Conservation (phyloP, 2,888 invertebrate species). For the Cacoxenus indagator region DNA sequence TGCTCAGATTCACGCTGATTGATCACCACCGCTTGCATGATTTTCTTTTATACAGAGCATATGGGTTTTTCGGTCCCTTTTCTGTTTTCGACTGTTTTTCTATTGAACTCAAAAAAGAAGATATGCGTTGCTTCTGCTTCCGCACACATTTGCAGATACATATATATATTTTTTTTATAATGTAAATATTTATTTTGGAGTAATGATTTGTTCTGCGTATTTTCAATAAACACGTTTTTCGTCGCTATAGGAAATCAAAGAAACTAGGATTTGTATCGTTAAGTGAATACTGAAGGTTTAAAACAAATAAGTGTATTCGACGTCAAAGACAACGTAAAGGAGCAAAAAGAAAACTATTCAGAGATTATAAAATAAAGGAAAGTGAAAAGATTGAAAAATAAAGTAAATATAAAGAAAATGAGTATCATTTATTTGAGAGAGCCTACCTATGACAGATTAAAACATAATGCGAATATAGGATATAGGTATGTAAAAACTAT, state of each 20-base stretch:
- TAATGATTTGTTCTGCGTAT: constrained; percentile 28
- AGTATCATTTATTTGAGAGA: neutral
- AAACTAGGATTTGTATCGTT: constrained; percentile 56
- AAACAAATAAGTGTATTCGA: constrained; percentile 54
- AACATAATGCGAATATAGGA: neutral
- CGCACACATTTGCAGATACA: too few relatives aligned
- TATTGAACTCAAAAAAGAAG: too few relatives aligned
- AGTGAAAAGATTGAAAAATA: constrained; percentile 24
- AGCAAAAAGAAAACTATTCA: constrained; percentile 28
- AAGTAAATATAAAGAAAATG: neutral
- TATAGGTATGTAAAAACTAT: neutral
- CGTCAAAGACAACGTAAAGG: constrained; percentile 47
- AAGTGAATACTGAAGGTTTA: constrained; percentile 41
- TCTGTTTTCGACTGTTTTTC: too few relatives aligned
- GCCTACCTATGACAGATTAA: neutral
- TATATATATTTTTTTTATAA: neutral
- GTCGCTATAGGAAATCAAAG: constrained; percentile 46
- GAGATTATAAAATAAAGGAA: constrained; percentile 33
- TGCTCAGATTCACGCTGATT: too few relatives aligned
- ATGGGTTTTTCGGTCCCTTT: too few relatives aligned
- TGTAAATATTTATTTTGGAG: constrained; percentile 21
- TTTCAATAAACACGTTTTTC: too few relatives aligned
- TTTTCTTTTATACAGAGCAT: too few relatives aligned
- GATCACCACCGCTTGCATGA: too few relatives aligned
- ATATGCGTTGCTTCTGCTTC: constrained; percentile 7